Conservation (phyloP, 2,113 vertebrate species). For the Callithrix jacchus region DNA sequence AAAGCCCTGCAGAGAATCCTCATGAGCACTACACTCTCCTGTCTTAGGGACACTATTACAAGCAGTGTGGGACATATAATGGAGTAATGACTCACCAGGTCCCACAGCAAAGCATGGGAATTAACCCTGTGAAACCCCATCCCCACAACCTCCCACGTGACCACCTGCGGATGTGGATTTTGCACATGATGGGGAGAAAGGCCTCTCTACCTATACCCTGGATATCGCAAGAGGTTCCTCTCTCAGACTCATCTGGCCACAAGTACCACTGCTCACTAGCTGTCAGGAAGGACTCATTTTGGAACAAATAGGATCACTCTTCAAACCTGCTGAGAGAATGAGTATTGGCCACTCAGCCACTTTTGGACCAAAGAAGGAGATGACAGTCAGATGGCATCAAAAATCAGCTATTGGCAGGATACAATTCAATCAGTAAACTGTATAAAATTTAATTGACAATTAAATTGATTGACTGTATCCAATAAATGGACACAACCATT, state of each 20-base stretch:
- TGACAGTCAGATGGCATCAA: background rate
- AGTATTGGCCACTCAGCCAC: background rate
- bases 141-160: rapidly evolving
- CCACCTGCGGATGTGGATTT: background rate
- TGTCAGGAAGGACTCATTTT: background rate
- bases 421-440: background rate
- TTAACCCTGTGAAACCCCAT: background rate
- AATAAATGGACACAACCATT: background rate
- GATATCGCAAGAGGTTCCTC: background rate
- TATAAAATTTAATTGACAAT: background rate
- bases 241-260: rapidly evolving
- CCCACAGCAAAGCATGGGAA: background rate
- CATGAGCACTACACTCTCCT: background rate
- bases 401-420: background rate
- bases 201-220: background rate
- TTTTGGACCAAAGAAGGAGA: background rate
- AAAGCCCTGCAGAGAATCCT: background rate
- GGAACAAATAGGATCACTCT: too few species aligned
- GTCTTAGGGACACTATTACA: background rate
- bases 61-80: background rate
- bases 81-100: background rate
- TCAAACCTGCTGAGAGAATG: background rate
- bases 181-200: background rate
- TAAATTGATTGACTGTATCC: background rate
- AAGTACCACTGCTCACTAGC: background rate